Percentiles rank a stretch among this genome's conserved stretches.
Conservation (phyloP, 2,797 vertebrate genomes). For the Sebastes kiyomatsui region DNA sequence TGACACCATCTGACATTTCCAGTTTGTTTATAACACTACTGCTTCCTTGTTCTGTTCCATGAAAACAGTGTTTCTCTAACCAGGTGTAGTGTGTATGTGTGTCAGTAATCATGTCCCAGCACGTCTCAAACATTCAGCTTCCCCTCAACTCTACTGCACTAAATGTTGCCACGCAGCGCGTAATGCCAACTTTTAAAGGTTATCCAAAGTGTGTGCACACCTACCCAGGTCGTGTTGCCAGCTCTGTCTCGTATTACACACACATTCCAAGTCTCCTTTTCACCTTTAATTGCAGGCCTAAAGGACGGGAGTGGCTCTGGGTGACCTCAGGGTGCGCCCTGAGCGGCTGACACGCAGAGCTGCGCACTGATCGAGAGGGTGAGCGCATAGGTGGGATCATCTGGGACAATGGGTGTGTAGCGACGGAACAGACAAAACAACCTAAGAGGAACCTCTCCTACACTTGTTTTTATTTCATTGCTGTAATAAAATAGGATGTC, state of each 20-base stretch:
- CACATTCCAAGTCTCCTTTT: conserved; percentile 8
- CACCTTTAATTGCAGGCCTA: conserved; percentile 43
- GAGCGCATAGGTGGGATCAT: conserved; percentile 65
- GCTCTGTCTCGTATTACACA: background rate
- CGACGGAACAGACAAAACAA: conserved; percentile 35
- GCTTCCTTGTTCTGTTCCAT: conserved; percentile 15
- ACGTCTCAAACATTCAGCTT: conserved; percentile 18
- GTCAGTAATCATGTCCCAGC: conserved; percentile 47
- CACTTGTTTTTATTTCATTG: background rate
- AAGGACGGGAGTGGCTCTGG: conserved; percentile 67
- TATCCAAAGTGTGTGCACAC: background rate
- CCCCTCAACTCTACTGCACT: background rate
- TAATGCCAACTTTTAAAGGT: background rate
- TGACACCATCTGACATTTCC: background rate
- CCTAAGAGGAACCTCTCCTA: background rate
- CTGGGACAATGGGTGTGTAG: conserved; percentile 70
- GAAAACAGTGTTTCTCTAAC: background rate
- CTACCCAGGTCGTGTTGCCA: background rate
- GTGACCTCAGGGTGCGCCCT: conserved; percentile 72
- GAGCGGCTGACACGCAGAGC: conserved; percentile 40
- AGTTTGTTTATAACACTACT: background rate
- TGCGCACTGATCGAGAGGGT: conserved; percentile 50
- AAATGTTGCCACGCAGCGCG: background rate
- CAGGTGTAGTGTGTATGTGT: background rate
- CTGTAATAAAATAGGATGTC: conserved; percentile 75